These are phyloP conservation scores for Spheniscus mendiculus DNA, from an alignment of 2,113 vertebrate species.

Conservation along the genomic window DNA sequence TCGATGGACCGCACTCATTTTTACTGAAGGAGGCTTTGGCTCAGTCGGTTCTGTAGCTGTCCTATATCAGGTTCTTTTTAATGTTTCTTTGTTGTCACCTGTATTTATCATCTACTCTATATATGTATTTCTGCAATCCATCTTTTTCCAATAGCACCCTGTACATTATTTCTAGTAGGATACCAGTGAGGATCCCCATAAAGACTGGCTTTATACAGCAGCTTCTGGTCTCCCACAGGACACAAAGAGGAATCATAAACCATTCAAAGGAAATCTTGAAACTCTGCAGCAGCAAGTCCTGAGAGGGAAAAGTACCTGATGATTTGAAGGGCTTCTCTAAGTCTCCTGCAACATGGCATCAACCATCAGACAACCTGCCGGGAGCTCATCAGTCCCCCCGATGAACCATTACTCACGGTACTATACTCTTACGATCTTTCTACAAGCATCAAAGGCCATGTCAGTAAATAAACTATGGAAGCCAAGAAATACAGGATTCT, in stretches of 20 bases:
- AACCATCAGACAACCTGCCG: background rate
- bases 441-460: background rate
- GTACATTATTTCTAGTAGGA: background rate
- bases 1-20: background rate
- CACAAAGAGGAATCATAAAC: background rate
- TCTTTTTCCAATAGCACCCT: background rate
- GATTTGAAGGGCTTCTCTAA: background rate
- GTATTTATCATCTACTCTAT: background rate
- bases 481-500: background rate
- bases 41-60: background rate
- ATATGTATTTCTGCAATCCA: background rate
- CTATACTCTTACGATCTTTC: background rate
- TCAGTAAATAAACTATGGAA: background rate
- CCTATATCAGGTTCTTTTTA: background rate
- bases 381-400: background rate
- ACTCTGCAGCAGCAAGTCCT: background rate
- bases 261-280: background rate
- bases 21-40: background rate
- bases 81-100: background rate
- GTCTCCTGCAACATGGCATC: background rate
- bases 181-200: background rate
- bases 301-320: background rate
- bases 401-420: background rate
- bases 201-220: background rate
- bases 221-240: background rate